These are phyloP conservation scores for Apostichopus californicus DNA, from an alignment of 35 echinoderm and acorn worm genomes.

Conservation along the genomic window DNA sequence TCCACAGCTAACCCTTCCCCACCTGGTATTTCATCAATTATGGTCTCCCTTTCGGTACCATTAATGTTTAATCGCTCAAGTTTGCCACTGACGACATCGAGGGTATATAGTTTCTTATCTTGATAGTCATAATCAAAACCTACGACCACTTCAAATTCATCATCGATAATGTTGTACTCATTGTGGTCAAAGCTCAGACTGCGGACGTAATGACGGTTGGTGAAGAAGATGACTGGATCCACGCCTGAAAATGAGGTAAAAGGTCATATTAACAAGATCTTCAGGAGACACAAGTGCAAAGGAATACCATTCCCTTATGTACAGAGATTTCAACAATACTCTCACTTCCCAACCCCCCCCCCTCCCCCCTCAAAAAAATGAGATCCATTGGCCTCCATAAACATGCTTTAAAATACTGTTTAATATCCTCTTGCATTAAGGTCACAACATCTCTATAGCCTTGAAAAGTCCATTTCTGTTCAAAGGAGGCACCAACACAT, in stretches of 20 bases:
- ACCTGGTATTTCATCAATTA: constrained; percentile 9
- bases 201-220: constrained; percentile 66
- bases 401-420: too few species aligned
- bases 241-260: constrained; percentile 24
- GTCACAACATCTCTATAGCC: too few species aligned
- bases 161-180: constrained; percentile 18
- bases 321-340: too few species aligned
- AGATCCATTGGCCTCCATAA: too few species aligned
- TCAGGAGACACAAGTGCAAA: too few species aligned
- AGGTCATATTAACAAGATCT: too few species aligned
- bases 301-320: too few species aligned
- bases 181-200: constrained; percentile 23
- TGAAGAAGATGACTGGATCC: constrained; percentile 49
- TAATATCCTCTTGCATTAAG: too few species aligned
- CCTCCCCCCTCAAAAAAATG: too few species aligned
- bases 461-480: too few species aligned
- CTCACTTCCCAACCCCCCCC: too few species aligned
- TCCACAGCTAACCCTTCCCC: constrained; percentile 59
- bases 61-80: constrained; percentile 47
- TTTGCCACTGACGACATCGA: constrained; percentile 32
- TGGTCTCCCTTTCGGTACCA: constrained; percentile 11
- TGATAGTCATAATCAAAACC: constrained; percentile 60
- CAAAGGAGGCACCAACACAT: neutral
- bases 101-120: constrained; percentile 48
- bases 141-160: constrained; percentile 39